Conservation (phyloP, 2,113 vertebrate genomes). For the Jacana jacana region DNA sequence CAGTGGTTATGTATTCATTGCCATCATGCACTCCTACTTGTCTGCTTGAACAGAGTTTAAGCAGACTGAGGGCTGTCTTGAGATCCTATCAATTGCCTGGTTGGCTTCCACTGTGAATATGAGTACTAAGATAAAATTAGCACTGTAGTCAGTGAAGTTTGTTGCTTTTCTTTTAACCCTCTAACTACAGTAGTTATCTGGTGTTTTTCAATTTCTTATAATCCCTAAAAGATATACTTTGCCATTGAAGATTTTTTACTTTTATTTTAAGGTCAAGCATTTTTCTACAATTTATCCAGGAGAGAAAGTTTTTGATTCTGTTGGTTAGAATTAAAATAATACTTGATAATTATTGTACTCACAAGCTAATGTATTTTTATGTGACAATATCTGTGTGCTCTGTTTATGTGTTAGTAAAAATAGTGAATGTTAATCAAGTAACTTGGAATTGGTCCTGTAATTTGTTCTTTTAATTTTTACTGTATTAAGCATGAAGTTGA, state of each 20-base stretch:
- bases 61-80: background rate
- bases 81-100: background rate
- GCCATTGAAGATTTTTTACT: background rate
- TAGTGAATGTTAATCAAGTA: background rate
- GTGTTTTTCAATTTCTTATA: background rate
- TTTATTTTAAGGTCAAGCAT: background rate
- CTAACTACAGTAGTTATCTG: background rate
- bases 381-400: background rate
- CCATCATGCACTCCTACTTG: background rate
- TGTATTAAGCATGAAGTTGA: background rate
- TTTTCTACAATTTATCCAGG: background rate
- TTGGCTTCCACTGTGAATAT: background rate
- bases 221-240: background rate
- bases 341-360: background rate
- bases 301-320: background rate
- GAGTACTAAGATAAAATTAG: background rate
- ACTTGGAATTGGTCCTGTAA: background rate
- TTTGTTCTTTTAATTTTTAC: background rate
- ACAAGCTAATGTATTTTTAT: background rate
- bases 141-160: background rate
- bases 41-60: background rate
- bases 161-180: background rate
- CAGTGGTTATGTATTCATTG: background rate
- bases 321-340: background rate
- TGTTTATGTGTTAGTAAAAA: background rate